phyloP scores from a whole-genome alignment of 1,140 invertebrate species.

The Chironomus striatipennis region DNA sequence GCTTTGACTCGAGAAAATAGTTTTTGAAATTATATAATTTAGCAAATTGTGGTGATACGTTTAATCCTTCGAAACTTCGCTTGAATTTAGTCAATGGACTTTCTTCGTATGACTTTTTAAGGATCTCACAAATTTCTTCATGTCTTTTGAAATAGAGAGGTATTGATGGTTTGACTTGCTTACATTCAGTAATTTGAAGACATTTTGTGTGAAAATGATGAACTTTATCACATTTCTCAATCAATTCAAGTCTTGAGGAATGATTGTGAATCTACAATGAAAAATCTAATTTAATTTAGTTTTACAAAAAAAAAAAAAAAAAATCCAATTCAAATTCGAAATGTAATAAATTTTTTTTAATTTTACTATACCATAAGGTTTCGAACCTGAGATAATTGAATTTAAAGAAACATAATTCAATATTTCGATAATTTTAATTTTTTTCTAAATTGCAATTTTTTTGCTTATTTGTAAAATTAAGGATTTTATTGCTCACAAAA shows the following conservation, averaged over 20 bases:
- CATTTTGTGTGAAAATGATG: not conserved
- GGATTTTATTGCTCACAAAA: too few relatives aligned
- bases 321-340: not conserved
- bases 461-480: too few relatives aligned
- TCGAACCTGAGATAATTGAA: too few relatives aligned
- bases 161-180: not conserved
- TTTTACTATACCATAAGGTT: too few relatives aligned
- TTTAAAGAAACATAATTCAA: too few relatives aligned
- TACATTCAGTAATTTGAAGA: not conserved
- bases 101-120: not conserved
- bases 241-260: not conserved
- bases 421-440: too few relatives aligned
- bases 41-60: not conserved
- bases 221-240: not conserved
- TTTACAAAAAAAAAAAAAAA: too few relatives aligned
- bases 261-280: not conserved
- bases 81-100: not conserved
- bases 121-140: not conserved
- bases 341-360: not conserved
- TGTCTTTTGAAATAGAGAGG: not conserved
- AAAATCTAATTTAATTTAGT: too few relatives aligned
- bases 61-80: not conserved
- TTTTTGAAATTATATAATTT: constrained; percentile 14
- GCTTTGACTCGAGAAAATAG: not conserved
- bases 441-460: too few relatives aligned